Percentiles rank a stretch among this genome's conserved stretches.
Conservation (phyloP, 2,888 invertebrate species). For the Tholera decimalis region DNA sequence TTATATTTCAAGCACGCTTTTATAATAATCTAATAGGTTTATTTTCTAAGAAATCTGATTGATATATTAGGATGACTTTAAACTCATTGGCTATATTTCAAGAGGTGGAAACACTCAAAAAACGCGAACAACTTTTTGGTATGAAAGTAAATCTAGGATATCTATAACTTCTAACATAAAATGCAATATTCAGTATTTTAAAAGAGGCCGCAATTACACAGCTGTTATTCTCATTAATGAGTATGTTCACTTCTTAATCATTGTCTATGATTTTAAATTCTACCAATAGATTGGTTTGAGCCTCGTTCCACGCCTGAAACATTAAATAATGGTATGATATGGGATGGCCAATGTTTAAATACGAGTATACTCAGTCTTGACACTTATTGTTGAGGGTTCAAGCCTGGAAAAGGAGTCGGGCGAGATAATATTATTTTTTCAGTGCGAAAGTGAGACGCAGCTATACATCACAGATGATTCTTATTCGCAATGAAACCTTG, state of each 20-base stretch:
- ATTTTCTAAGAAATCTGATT: constrained; percentile 5
- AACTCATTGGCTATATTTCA: not conserved
- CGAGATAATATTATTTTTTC: no score
- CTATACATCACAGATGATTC: not conserved
- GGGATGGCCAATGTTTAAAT: constrained; percentile 11
- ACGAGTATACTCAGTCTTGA: constrained; percentile 26
- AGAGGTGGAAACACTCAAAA: not conserved
- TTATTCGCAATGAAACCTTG: not conserved
- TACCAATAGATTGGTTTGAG: not conserved
- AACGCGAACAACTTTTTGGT: not conserved
- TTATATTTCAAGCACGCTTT: constrained; percentile 30
- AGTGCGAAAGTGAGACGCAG: not conserved
- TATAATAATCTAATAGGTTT: constrained; percentile 5
- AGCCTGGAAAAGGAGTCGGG: no score
- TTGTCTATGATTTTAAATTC: not conserved
- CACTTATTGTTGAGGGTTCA: constrained; percentile 21
- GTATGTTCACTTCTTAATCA: not conserved
- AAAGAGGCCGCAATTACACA: not conserved
- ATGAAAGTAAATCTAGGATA: not conserved
- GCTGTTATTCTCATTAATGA: not conserved
- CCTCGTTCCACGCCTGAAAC: constrained; percentile 23
- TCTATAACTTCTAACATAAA: no score
- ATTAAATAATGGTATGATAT: not conserved
- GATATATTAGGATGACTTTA: constrained; percentile 4
- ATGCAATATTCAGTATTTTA: no score